Evolutionary conservation across 1,140 invertebrate species (phyloP).

Genomic region (Ridgeia piscesae): DNA sequence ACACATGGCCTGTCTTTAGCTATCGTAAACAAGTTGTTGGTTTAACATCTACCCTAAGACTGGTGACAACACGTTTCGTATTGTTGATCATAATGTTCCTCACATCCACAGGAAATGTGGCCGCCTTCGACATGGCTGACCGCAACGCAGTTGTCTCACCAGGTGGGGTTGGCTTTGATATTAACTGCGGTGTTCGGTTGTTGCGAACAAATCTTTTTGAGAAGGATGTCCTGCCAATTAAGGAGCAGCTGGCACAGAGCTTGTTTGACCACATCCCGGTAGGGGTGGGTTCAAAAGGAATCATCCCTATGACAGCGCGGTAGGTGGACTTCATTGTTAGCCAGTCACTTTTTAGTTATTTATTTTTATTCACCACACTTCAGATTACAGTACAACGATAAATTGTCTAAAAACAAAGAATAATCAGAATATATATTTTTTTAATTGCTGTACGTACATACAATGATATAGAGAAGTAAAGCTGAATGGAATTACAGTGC

Average conservation of each 20-base stretch:
- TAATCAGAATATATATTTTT: no score
- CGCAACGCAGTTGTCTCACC: constrained; percentile 94
- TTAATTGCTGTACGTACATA: no score
- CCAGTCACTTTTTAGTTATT: no score
- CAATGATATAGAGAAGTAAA: no score
- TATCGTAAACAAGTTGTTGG: not conserved
- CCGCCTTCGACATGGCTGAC: constrained; percentile 95
- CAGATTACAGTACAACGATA: no score
- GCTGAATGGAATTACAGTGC: no score
- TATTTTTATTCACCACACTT: not conserved
- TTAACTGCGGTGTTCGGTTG: constrained; percentile 96
- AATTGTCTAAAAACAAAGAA: no score
- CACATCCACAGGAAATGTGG: constrained; percentile 84
- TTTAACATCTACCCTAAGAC: not conserved
- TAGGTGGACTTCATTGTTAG: not conserved
- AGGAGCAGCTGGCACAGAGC: constrained; percentile 96
- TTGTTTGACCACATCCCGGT: constrained; percentile 99
- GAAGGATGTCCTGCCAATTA: constrained; percentile 91
- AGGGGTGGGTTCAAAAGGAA: constrained; percentile 30
- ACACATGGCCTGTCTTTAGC: not conserved
- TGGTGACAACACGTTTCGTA: not conserved
- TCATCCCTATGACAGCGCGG: constrained; percentile 31
- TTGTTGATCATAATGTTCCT: not conserved
- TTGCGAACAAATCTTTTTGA: constrained; percentile 91
- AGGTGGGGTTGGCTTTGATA: constrained; percentile 98